These are phyloP conservation scores for Haemorhous mexicanus DNA, from an alignment of 2,113 vertebrate species.

Conservation along the genomic window DNA sequence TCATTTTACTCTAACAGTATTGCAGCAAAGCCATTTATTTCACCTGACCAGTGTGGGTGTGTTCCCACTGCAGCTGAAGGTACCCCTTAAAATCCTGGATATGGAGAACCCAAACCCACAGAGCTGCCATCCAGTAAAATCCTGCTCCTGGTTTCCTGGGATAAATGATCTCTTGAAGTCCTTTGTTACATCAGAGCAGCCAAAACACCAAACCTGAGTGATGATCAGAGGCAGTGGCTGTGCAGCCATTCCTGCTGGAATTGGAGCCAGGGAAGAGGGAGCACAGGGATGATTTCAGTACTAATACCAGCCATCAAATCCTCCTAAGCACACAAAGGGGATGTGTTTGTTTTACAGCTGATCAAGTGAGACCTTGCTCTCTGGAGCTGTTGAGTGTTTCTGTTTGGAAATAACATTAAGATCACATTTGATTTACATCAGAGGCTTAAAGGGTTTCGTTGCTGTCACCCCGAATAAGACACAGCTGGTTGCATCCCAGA, in stretches of 20 bases:
- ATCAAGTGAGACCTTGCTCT: not conserved
- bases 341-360: not conserved
- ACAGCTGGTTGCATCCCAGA: constrained; percentile 46
- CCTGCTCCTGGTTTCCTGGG: not conserved
- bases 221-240: not conserved
- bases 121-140: not conserved
- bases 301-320: not conserved
- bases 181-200: not conserved
- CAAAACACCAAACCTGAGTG: not conserved
- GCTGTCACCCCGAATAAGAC: constrained; percentile 52
- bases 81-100: not conserved
- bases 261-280: not conserved
- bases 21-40: not conserved
- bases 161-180: not conserved
- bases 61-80: not conserved
- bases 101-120: not conserved
- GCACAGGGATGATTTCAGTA: not conserved
- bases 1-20: not conserved
- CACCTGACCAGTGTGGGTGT: not conserved
- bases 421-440: constrained; percentile 60
- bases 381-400: not conserved
- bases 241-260: not conserved
- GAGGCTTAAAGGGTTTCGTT: constrained; percentile 19
- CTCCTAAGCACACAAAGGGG: not conserved
- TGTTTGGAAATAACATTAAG: constrained; percentile 37